Base-by-base conservation (phyloP, 1,140 invertebrate genomes). In the Vanessa tameamea region DNA sequence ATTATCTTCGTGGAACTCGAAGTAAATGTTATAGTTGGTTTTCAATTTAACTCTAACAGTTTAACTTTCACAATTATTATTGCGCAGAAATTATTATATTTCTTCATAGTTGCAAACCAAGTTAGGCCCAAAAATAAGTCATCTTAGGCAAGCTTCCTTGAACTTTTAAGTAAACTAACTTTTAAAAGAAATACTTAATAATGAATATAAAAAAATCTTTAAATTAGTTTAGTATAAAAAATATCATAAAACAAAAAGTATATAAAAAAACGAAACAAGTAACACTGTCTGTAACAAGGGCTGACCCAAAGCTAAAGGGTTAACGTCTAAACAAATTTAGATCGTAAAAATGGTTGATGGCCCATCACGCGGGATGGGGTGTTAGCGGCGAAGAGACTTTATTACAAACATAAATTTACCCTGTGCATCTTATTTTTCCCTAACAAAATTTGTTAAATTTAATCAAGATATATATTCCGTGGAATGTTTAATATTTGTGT, bases 291-390 rank as follows among this genome's bases (percentile, higher is more conserved):
- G 70, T 72, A 73, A 71, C 71, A 76, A 73, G 68, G 64, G 63
- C 71, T 72, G 67, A 65, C 73, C 51, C 53, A 51, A 68, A 66
- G 69, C 71, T 61, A 78, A 73, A 55, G 75, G 72, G 72, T 78
- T 66, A 71, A 53, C 55, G 50, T 72, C 76, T 72, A 82, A 83
- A 85, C 82, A 87, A 87, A 87, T 86, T 86, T 78, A 79, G 76
- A 78, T 84, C 85, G 80, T 87, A 87, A 87, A 87, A 87, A 87
- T 87, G 85, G 53, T 84, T 82, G 83, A 87, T 86, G 79, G 78
- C 71, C 80, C 78, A 82, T 81, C 78, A 75, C 65, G 48, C 74
- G 71, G 78, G 75, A 80, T 79, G 78, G 80, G 84, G 79, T 86
- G 82, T 85, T 80, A 77, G 77, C 75, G 72, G 75, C 73, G 55